Conservation (phyloP, 2,888 invertebrate species). For the Agonopterix alstromeriana region DNA sequence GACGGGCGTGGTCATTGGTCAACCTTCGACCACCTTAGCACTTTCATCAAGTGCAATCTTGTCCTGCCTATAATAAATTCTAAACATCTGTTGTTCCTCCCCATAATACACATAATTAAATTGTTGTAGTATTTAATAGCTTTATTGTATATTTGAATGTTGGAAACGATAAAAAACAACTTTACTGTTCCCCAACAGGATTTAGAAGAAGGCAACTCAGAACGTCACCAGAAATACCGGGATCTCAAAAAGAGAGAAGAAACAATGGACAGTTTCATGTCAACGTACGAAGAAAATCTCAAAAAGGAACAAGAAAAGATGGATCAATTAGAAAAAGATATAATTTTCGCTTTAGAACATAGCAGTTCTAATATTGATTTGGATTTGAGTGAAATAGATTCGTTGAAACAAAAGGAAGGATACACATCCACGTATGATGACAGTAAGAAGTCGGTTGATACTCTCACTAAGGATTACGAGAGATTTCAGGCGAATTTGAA, state of each 20-base stretch:
- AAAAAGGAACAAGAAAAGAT: conserved; percentile 80
- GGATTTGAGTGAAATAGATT: conserved; percentile 76
- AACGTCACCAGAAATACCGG: conserved; percentile 86
- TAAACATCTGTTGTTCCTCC: too few relatives aligned
- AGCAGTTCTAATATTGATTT: conserved; percentile 80
- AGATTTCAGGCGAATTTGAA: conserved; percentile 79
- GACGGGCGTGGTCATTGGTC: too few relatives aligned
- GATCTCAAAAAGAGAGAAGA: conserved; percentile 88
- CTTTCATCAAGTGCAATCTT: too few relatives aligned
- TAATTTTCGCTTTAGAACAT: conserved; percentile 80
- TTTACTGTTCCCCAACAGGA: conserved; percentile 48
- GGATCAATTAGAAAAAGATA: conserved; percentile 76
- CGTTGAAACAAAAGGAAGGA: conserved; percentile 63
- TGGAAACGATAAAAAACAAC: background rate
- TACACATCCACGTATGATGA: conserved; percentile 62
- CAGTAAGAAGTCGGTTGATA: conserved; percentile 65
- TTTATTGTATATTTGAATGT: background rate
- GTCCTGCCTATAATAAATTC: too few relatives aligned
- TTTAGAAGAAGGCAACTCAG: conserved; percentile 82
- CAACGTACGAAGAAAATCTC: conserved; percentile 79
- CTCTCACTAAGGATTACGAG: conserved; percentile 64
- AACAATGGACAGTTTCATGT: conserved; percentile 86
- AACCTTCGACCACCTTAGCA: too few relatives aligned
- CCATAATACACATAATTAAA: too few relatives aligned
- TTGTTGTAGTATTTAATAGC: background rate